Base-by-base conservation (phyloP, 30 jellyfish, hydroid and myxozoan genomes). In the Aurelia aurita region DNA sequence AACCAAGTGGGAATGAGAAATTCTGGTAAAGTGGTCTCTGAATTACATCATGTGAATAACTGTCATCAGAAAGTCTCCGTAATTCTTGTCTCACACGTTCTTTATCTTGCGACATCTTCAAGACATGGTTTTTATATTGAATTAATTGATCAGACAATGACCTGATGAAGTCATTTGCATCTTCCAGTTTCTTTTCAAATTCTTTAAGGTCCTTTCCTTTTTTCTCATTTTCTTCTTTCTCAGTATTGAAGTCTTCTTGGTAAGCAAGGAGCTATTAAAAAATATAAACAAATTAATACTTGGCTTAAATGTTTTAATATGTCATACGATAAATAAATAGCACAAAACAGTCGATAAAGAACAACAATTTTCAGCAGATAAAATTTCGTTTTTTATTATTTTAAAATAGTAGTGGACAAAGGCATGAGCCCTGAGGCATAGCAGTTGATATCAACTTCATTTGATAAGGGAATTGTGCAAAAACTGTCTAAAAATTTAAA, bases 211-310 rank as follows among this genome's bases (percentile, higher is more conserved):
- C 82, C 32, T 64, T 22, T 23, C 19, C 51, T 22, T n/a, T 14
- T 19, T 67, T 80, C 57, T 80, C 76, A 19, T 66, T 65, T 23
- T 80, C 90, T 1, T 64, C 90, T 51, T 80, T 80, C 31, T 80
- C 90, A 0, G 51, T 59, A 22, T 45, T 62, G 43, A 80, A 80
- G 74, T 80, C 90, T 62, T 80, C 90, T 80, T 66, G 80, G 53
- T 34, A 80, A 14, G 90, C 80, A 65, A 65, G 59, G 74, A 80
- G 44, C 90, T 80, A 49, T 19, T 2, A 20, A 34, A 34, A 34
- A 23, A 55, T 0, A 25, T 46, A 29, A 65, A 49, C 19, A 20
- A 25, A 4, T 31, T 26, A 67, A 20, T 25, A 26, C 3, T 25
- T 53, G 23, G 64, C 23, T 53, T 5, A 31, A 31, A 31, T 31